These are phyloP conservation scores for Myotis lucifugus DNA, from an alignment of 2,113 vertebrate genomes.

Conservation along the genomic window DNA sequence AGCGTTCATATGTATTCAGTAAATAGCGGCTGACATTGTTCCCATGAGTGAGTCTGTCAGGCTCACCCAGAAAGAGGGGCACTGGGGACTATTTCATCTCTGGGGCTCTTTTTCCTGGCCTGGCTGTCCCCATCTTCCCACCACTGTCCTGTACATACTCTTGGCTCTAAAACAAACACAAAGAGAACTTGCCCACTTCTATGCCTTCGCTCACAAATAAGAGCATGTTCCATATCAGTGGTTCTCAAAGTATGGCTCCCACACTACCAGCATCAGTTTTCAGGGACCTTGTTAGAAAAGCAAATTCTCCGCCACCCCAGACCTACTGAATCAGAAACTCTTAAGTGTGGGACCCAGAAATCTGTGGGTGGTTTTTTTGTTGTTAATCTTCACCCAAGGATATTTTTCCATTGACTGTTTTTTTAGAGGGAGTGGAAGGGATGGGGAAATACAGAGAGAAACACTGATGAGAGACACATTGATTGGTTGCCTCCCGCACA, in stretches of 20 bases:
- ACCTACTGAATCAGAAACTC: background rate
- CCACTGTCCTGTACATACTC: background rate
- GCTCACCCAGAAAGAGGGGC: background rate
- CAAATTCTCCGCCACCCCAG: background rate
- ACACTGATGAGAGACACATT: too few species aligned
- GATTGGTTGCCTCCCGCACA: too few species aligned
- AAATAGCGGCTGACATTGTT: background rate
- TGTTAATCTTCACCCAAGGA: too few species aligned
- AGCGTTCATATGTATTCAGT: accelerated
- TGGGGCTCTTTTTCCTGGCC: background rate
- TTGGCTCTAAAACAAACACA: background rate
- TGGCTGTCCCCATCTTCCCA: background rate
- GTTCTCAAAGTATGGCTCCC: background rate
- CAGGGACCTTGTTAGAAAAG: background rate
- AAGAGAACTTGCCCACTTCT: background rate
- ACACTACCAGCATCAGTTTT: background rate
- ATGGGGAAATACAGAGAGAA: too few species aligned
- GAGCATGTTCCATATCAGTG: accelerated
- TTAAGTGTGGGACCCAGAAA: background rate
- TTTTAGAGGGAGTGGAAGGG: too few species aligned
- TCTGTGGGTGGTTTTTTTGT: background rate
- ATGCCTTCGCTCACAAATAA: background rate
- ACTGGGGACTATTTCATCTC: background rate
- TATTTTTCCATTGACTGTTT: too few species aligned
- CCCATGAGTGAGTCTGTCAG: background rate